phyloP scores from a whole-genome alignment of 2,888 invertebrate genomes.

The Acanthosepion esculentum region DNA sequence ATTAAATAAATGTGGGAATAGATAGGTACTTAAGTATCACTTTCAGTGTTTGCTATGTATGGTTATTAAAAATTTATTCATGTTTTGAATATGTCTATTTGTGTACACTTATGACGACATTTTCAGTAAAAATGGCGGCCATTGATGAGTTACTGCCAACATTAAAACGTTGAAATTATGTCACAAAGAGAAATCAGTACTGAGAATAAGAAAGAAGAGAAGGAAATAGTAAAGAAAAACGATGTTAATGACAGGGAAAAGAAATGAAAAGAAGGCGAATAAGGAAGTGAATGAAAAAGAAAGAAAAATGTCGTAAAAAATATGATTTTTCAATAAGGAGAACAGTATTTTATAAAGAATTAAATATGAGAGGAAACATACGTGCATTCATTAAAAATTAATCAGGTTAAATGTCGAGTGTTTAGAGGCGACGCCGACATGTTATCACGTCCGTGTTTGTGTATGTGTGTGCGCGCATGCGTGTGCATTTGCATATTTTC shows the following conservation, averaged over 20 bases:
- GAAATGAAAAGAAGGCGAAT: not conserved
- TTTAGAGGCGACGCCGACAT: not conserved
- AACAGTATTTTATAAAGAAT: not conserved
- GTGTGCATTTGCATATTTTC: not conserved
- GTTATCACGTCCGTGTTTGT: not conserved
- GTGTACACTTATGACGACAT: no score
- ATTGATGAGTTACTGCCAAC: no score
- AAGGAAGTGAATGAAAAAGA: not conserved
- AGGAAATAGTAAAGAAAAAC: not conserved
- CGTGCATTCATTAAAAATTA: constrained; percentile 9
- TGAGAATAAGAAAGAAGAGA: not conserved
- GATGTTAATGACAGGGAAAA: not conserved
- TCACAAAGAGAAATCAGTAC: no score
- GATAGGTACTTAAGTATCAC: no score
- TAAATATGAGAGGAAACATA: not conserved
- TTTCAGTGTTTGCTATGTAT: no score
- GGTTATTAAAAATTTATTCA: no score
- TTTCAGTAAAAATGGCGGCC: no score
- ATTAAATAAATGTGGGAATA: no score
- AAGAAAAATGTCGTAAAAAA: not conserved
- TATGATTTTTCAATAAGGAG: not conserved
- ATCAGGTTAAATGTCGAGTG: not conserved
- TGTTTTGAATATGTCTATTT: no score
- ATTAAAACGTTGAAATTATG: no score
- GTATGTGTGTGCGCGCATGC: not conserved